Percentiles rank a stretch among this genome's conserved stretches.
Conservation (phyloP, 35 echinoderm and acorn worm genomes). For the Apostichopus parvimensis region DNA sequence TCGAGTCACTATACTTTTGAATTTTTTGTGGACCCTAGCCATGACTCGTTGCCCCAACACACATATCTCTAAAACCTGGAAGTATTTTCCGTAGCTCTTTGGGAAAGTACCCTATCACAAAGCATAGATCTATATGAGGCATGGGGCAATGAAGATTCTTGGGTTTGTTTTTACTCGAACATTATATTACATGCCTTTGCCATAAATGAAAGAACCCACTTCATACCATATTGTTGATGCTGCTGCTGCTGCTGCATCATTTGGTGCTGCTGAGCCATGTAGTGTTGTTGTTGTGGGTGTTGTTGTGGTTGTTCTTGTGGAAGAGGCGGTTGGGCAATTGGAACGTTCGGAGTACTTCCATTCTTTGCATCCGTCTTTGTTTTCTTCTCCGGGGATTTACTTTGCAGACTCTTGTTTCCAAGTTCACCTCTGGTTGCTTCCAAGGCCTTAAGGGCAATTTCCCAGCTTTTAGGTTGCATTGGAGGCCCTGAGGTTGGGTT, state of each 20-base stretch:
- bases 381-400: constrained; percentile 28
- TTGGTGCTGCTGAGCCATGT: constrained; percentile 2
- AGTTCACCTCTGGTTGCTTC: constrained; percentile 52
- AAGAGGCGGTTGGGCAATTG: background rate
- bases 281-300: constrained; percentile 33
- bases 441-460: constrained; percentile 80
- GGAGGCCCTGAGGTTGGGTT: background rate
- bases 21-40: too few relatives aligned
- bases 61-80: too few relatives aligned
- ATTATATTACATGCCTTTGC: too few relatives aligned
- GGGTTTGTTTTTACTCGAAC: too few relatives aligned
- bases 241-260: constrained; percentile 63
- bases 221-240: constrained; percentile 25
- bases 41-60: too few relatives aligned
- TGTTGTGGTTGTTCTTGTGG: constrained; percentile 39
- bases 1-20: too few relatives aligned
- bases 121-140: too few relatives aligned
- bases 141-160: too few relatives aligned
- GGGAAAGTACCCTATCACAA: too few relatives aligned
- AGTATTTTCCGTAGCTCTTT: too few relatives aligned
- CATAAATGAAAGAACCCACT: background rate
- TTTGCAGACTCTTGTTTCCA: constrained; percentile 19
- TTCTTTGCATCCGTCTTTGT: constrained; percentile 1
- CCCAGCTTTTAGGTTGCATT: constrained; percentile 60
- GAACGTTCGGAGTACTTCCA: background rate